Evolutionary conservation across 1,140 invertebrate species (phyloP).

Genomic region (Hestina assimilis): DNA sequence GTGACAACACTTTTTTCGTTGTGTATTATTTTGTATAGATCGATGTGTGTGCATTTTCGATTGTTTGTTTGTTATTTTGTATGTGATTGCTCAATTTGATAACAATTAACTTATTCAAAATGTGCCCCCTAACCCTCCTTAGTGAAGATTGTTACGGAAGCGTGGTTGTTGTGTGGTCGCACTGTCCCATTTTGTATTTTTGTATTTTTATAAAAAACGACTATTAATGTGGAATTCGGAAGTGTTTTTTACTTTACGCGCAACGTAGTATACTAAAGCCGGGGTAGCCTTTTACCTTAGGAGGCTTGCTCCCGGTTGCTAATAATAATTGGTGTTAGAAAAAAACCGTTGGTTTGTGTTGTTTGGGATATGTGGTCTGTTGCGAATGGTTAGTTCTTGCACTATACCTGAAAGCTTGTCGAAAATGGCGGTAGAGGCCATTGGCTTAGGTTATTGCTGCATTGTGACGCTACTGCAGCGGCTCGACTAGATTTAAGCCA

Average conservation of each 20-base stretch:
- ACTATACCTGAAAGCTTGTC: conserved; percentile 31
- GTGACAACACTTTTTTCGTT: conserved; percentile 47
- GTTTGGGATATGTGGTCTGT: conserved; percentile 70
- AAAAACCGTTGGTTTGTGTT: conserved; percentile 60
- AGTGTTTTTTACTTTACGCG: conserved; percentile 70
- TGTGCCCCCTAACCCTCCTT: conserved; percentile 47
- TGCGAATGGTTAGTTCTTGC: conserved; percentile 44
- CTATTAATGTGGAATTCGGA: conserved; percentile 65
- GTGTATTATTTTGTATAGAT: not conserved
- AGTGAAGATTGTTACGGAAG: conserved; percentile 44
- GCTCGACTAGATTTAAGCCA: not conserved
- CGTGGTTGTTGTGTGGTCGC: conserved; percentile 59
- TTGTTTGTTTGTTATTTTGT: conserved; percentile 47
- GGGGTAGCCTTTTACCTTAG: not conserved
- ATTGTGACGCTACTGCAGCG: not conserved
- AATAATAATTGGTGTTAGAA: conserved; percentile 29
- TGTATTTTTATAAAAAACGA: conserved; percentile 75
- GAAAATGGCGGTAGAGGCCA: conserved; percentile 21
- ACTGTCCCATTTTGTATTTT: conserved; percentile 77
- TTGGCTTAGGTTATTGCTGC: not conserved
- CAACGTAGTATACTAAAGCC: conserved; percentile 36
- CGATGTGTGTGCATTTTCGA: conserved; percentile 48
- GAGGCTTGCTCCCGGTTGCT: not conserved
- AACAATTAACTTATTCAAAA: conserved; percentile 40
- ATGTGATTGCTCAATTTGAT: conserved; percentile 63